Conservation (phyloP, 2,888 invertebrate genomes). For the Penaeus monodon region DNA sequence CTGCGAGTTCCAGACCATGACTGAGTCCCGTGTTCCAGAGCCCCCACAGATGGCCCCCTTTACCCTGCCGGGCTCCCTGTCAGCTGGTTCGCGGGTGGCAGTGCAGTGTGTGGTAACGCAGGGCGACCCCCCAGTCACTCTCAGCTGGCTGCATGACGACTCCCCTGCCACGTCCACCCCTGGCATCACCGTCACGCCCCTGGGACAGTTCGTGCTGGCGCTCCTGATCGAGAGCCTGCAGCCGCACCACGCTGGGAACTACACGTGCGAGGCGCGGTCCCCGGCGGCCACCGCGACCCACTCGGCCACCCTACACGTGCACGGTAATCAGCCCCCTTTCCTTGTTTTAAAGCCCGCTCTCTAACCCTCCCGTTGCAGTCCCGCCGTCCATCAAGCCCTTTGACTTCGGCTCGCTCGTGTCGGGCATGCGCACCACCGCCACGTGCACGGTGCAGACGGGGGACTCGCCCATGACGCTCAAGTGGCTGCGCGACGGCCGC, state of each 20-base stretch:
- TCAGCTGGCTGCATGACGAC: constrained; percentile 82
- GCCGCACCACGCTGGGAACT: constrained; percentile 67
- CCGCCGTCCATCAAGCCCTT: constrained; percentile 88
- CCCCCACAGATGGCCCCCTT: constrained; percentile 88
- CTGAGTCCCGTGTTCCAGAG: constrained; percentile 72
- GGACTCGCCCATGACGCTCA: constrained; percentile 83
- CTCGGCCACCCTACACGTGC: constrained; percentile 66
- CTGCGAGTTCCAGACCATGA: no score
- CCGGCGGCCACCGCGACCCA: constrained; percentile 66
- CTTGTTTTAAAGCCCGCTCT: neutral
- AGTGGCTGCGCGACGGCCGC: constrained; percentile 84
- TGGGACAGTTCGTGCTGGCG: constrained; percentile 85
- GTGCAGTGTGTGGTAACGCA: constrained; percentile 92
- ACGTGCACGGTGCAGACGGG: constrained; percentile 85
- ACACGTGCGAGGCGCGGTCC: constrained; percentile 67
- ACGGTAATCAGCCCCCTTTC: constrained; percentile 65
- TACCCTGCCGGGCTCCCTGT: constrained; percentile 84
- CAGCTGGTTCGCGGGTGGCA: constrained; percentile 86
- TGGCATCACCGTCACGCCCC: constrained; percentile 79
- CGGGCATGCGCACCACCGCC: constrained; percentile 85
- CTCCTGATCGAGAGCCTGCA: constrained; percentile 67
- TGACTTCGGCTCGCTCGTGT: constrained; percentile 84
- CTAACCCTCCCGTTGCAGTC: constrained; percentile 72
- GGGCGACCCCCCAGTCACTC: constrained; percentile 91
- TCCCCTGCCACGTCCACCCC: constrained; percentile 48